Evolutionary conservation across 2,797 vertebrate species (phyloP), one percentile per base, ranked within the genome.

Genomic region (Esox masquinongy): DNA sequence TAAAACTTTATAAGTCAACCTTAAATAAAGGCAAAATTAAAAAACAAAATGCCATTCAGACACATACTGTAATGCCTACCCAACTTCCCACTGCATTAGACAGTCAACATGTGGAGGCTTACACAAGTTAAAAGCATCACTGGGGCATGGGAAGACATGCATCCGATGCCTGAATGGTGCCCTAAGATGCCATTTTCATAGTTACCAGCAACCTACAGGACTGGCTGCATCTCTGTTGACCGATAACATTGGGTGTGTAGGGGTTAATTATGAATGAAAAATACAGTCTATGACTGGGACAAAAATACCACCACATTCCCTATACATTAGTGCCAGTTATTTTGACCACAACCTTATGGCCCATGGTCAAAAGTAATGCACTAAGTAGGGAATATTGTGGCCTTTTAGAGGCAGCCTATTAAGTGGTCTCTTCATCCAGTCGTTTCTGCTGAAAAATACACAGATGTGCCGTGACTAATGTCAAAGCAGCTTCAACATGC

Each of bases 361-460:
- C 39, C 43, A 47, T 47, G 43, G 43, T 59, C 53, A 59, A 26
- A 24, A 61, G 56, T 24, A 61, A 19, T 56, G 16, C 50, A 72
- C 29, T 36, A 24, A 16, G 24, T 19, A 69, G 74, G 53, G 26
- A 51, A 6, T 17, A 64, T 64, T 64, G 49, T 26, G 51, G 9
- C 0, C 22, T 59, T 53, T 24, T 11, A 59, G 43, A 47, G 43
- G 56, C n/a, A 59, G n/a, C 9, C n/a, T 59, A 77, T 63, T 68
- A 59, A 70, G 29, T 67, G 67, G 56, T 63, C 61, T 79, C 63
- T 31, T 80, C 43, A 15, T 77, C 76, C 80, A 85, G 85, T 85
- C 81, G 74, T 74, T 51, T 16, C 31, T 43, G 69, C 66, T 63
- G 22, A 15, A 22, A 51, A 22, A 43, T 14, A 29, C 31, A 24